Evolutionary conservation across 2,797 vertebrate genomes (phyloP).

Genomic region (Thunnus albacares): DNA sequence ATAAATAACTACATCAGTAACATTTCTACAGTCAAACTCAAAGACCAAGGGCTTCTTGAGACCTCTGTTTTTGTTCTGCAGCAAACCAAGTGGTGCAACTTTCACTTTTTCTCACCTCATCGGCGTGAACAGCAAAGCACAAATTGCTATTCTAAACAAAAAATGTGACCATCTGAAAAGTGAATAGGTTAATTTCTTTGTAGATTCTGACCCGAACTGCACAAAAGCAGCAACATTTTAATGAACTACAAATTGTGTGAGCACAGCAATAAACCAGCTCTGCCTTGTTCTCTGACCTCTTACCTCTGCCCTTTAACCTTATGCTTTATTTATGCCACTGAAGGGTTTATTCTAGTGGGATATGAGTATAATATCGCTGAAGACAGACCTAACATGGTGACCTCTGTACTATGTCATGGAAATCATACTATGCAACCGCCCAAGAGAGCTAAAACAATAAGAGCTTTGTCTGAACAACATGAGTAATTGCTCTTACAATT

Average conservation of each 20-base stretch:
- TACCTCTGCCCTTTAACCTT: slow-evolving; percentile 12
- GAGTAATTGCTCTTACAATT: slow-evolving; percentile 44
- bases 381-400: slow-evolving; percentile 24
- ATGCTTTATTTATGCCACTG: background rate
- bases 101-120: background rate
- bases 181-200: slow-evolving; percentile 9
- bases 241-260: slow-evolving; percentile 39
- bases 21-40: slow-evolving; percentile 7
- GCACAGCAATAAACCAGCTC: slow-evolving; percentile 7
- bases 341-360: slow-evolving; percentile 33
- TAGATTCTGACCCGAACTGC: slow-evolving; percentile 21
- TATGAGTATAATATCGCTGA: slow-evolving; percentile 33
- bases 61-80: background rate
- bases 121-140: background rate
- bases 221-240: slow-evolving; percentile 24
- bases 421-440: slow-evolving; percentile 39
- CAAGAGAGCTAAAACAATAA: slow-evolving; percentile 35
- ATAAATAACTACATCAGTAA: background rate
- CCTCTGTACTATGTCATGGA: slow-evolving; percentile 19
- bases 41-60: background rate
- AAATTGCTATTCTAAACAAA: background rate
- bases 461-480: slow-evolving; percentile 21
- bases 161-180: background rate
- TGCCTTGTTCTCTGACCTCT: slow-evolving; percentile 27
- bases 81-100: background rate